Percentiles rank a stretch among this genome's conserved stretches.
phyloP scores from a whole-genome alignment of 2,113 vertebrate species.

The Prietella phreatophila region DNA sequence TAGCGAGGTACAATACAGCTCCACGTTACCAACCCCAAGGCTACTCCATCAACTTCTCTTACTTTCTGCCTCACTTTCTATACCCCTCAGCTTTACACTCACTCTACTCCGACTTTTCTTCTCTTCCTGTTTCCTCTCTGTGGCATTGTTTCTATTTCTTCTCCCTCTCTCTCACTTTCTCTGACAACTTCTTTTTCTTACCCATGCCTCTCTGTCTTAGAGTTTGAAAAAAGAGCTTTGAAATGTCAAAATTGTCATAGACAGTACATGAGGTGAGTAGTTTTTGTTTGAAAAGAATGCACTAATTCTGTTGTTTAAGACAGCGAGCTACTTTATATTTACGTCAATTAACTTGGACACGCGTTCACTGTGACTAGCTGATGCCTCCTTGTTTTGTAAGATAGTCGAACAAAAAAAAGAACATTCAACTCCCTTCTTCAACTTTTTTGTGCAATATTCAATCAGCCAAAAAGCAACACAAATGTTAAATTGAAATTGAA shows the following conservation, averaged over 20 bases:
- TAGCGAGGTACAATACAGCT: conserved; percentile 13
- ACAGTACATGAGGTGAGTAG: conserved; percentile 22
- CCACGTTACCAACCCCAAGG: conserved; percentile 34
- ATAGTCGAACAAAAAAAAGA: background rate
- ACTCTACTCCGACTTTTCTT: conserved; percentile 4
- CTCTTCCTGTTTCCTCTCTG: conserved; percentile 24
- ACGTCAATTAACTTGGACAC: background rate
- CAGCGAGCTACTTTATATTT: background rate
- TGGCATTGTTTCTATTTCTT: conserved; percentile 36
- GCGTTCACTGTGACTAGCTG: background rate
- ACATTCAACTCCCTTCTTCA: background rate
- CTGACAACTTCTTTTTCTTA: conserved; percentile 34
- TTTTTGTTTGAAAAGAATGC: conserved; percentile 47
- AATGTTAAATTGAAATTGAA: background rate
- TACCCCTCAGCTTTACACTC: conserved; percentile 20
- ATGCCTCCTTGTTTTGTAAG: background rate
- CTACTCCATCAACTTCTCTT: conserved; percentile 34
- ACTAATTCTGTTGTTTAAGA: conserved; percentile 43
- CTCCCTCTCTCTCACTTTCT: conserved; percentile 24
- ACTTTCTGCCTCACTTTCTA: conserved; percentile 17
- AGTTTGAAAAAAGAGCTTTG: conserved; percentile 45
- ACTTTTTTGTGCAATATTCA: background rate
- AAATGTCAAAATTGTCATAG: conserved; percentile 54
- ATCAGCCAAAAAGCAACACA: background rate
- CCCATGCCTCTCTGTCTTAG: background rate